Evolutionary conservation across 1,140 invertebrate genomes (phyloP).

Genomic region (Hetaerina americana): DNA sequence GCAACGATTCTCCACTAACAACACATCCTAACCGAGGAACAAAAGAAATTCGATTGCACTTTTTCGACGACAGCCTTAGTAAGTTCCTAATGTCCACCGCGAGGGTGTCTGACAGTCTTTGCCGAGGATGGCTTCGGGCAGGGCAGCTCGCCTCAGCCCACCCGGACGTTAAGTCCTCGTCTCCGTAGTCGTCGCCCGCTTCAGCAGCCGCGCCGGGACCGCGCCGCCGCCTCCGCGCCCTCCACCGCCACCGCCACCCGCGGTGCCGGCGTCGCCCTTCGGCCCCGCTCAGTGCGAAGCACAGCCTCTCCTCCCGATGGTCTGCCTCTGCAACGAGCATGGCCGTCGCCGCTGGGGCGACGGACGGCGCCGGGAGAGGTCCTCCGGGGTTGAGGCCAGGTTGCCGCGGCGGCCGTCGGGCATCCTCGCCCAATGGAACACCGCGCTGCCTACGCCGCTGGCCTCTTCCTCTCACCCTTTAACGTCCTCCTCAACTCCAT

Average conservation of each 20-base stretch:
- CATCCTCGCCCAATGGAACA: not conserved
- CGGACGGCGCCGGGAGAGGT: not conserved
- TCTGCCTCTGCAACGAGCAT: not conserved
- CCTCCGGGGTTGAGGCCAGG: not conserved
- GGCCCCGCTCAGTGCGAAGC: not conserved
- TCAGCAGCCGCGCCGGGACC: not conserved
- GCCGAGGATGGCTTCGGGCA: not conserved
- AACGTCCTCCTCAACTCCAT: no score
- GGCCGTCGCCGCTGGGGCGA: not conserved
- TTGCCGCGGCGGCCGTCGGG: not conserved
- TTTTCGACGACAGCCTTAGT: not conserved
- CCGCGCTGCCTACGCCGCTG: not conserved
- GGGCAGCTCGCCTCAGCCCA: not conserved
- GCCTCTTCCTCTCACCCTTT: no score
- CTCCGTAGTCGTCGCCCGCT: not conserved
- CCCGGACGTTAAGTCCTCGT: no score
- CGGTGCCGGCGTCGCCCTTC: not conserved
- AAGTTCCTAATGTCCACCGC: not conserved
- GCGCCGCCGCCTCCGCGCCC: not conserved
- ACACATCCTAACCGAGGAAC: not conserved
- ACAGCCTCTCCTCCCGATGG: not conserved
- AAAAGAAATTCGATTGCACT: not conserved
- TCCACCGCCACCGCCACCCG: not conserved
- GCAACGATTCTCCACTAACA: not conserved
- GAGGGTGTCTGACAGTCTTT: not conserved